A percentile compares a stretch with the other conserved stretches of the same genome.
Conservation (phyloP, 2,113 vertebrate genomes). For the Pimephales promelas region DNA sequence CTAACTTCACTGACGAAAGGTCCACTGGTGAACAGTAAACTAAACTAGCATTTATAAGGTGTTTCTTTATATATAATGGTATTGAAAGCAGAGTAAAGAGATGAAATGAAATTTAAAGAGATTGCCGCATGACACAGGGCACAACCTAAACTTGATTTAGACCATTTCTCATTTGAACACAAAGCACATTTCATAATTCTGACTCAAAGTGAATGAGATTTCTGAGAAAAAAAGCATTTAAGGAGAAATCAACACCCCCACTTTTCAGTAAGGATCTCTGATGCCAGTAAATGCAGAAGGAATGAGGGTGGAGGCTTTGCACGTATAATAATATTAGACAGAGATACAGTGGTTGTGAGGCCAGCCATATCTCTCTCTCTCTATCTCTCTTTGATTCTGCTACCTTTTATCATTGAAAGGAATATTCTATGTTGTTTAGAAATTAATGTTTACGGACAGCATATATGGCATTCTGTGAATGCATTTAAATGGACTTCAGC, state of each 20-base stretch:
- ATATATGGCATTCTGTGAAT: not conserved
- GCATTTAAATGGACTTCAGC: not conserved
- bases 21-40: not conserved
- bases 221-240: constrained; percentile 11
- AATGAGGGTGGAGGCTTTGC: not conserved
- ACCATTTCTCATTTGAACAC: not conserved
- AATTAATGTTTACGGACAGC: not conserved
- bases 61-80: no score
- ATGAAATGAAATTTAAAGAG: not conserved
- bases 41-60: no score
- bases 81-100: no score
- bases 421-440: not conserved
- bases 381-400: not conserved
- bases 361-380: not conserved
- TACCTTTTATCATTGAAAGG: constrained; percentile 12
- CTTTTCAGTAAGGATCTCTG: not conserved
- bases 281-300: constrained; percentile 25
- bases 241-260: not conserved
- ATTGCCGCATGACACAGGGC: no score
- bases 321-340: constrained; percentile 2
- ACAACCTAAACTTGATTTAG: not conserved
- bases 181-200: not conserved
- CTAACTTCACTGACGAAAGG: not conserved
- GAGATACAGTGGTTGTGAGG: constrained; percentile 1
- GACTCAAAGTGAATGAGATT: not conserved